Percentiles rank a stretch among this genome's conserved stretches.
phyloP scores from a whole-genome alignment of 2,888 invertebrate species.

The Parnassius glacialis region DNA sequence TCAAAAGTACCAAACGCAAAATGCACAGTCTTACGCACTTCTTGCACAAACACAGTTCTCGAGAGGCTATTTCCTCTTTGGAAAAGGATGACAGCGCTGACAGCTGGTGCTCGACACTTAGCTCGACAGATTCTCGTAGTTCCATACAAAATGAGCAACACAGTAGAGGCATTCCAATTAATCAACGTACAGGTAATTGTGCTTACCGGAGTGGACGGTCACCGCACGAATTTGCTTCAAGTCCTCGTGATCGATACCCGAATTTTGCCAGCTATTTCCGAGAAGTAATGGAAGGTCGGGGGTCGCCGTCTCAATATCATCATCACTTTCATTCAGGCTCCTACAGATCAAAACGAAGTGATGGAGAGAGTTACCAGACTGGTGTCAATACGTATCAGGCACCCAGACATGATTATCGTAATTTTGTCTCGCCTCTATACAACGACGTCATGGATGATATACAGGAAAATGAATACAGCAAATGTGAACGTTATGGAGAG shows the following conservation, averaged over 20 bases:
- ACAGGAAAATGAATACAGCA: constrained; percentile 72
- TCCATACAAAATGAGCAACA: constrained; percentile 42
- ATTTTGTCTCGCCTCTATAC: constrained; percentile 68
- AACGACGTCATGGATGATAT: constrained; percentile 74
- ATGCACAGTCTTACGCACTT: constrained; percentile 77
- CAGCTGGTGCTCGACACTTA: constrained; percentile 67
- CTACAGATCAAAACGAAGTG: constrained; percentile 50
- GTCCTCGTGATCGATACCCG: constrained; percentile 69
- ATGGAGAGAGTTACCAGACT: constrained; percentile 57
- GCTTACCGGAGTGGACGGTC: constrained; percentile 54
- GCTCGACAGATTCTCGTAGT: constrained; percentile 48
- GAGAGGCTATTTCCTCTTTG: constrained; percentile 55
- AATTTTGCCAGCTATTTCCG: constrained; percentile 73
- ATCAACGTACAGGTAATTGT: constrained; percentile 46
- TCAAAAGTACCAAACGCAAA: constrained; percentile 7
- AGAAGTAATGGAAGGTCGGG: constrained; percentile 58
- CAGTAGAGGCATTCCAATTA: constrained; percentile 54
- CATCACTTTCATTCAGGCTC: constrained; percentile 49
- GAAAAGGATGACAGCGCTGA: constrained; percentile 70
- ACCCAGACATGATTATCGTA: constrained; percentile 64
- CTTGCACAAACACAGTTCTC: constrained; percentile 49
- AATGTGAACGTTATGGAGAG: constrained; percentile 75
- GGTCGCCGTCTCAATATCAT: constrained; percentile 43
- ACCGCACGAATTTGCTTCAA: constrained; percentile 58
- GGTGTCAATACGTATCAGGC: constrained; percentile 54